Evolutionary conservation across 2,888 invertebrate species (phyloP), one percentile per base, ranked within the genome.

Genomic region (Gisinianus flammeolus): DNA sequence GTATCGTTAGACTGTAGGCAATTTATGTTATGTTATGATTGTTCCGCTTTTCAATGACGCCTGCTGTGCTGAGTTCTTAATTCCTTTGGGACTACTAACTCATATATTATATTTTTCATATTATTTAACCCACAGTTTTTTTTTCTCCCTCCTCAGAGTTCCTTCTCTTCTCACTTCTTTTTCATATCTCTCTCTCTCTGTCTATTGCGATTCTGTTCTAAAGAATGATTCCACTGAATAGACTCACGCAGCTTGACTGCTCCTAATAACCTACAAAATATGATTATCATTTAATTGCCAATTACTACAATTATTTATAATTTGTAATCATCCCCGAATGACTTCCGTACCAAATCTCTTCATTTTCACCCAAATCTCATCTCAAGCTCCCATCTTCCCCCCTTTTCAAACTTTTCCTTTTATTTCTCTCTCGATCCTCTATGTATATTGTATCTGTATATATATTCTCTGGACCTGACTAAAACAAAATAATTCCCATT

Each of bases 1-100:
- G 54, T 54, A 54, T 19, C 54, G 16, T 54, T 16, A 5, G 54
- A 12, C 19, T 54, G 54, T 54, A 54, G 54, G 54, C 54, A 54
- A 54, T 19, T 54, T 54, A 44, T 44, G 44, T n/a, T n/a, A n/a
- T n/a, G n/a, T 44, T 44, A 54, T 54, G 54, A 54, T 26, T 62
- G 62, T 26, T 62, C 62, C 26, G 62, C 62, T 62, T 62, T 62
- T 62, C 26, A 62, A 62, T 26, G 28, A 62, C 28, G 26, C 28
- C 62, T 62, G 26, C 24, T 26, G 28, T 62, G 62, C 62, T 62
- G 2, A 62, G 62, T 62, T 62, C 62, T 62, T 62, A 62, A 62
- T 62, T 62, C 62, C 26, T 62, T 62, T 26, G 62, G 62, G 26
- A 62, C 62, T 62, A 62, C 62, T 62, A 62, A 62, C 62, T 62